Evolutionary conservation across 2,888 invertebrate genomes (phyloP).

Genomic region (Candidula unifasciata): DNA sequence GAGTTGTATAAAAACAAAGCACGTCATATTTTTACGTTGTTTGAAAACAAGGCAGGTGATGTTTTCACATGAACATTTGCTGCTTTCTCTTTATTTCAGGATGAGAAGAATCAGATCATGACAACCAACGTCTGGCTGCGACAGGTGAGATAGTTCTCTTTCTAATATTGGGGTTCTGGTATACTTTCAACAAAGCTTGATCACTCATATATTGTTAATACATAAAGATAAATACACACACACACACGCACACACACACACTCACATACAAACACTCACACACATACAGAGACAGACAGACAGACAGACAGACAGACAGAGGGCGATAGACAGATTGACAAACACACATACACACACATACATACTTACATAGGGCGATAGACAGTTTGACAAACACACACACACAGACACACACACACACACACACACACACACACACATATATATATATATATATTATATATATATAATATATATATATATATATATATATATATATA

Average conservation of each 20-base stretch:
- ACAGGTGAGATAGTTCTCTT: slow-evolving; percentile 77
- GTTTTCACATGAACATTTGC: too few species aligned
- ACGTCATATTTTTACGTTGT: too few species aligned
- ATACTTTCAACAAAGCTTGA: too few species aligned
- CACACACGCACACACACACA: not conserved
- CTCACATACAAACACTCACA: too few species aligned
- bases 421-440: slow-evolving; percentile 18
- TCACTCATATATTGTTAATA: too few species aligned
- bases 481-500: too few species aligned
- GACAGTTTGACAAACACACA: not conserved
- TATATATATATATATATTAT: too few species aligned
- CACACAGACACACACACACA: slow-evolving; percentile 15
- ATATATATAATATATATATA: too few species aligned
- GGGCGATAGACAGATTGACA: not conserved
- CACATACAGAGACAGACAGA: slow-evolving; percentile 1
- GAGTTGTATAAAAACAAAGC: too few species aligned
- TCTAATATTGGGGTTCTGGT: too few species aligned
- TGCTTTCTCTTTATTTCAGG: slow-evolving; percentile 82
- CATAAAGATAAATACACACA: too few species aligned
- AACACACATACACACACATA: slow-evolving; percentile 22
- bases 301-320: slow-evolving; percentile 21
- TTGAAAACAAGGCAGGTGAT: too few species aligned
- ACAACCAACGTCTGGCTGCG: slow-evolving; percentile 98
- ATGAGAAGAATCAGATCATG: slow-evolving; percentile 98
- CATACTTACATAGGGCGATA: slow-evolving; percentile 1